Evolutionary conservation across 1,140 invertebrate species (phyloP).

Genomic region (Apis florea): DNA sequence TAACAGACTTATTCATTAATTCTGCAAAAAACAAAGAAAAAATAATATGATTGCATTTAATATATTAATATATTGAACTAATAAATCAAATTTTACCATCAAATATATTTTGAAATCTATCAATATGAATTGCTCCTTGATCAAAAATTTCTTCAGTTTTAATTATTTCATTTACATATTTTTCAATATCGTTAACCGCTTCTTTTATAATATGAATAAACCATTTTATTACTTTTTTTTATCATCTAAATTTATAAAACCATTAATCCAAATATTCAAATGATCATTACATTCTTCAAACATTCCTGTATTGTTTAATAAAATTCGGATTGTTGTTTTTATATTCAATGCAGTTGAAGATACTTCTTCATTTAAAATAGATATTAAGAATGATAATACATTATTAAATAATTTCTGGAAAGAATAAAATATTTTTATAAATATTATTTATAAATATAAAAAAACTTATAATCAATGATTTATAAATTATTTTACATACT

Average conservation of each 20-base stretch:
- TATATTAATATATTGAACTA: not conserved
- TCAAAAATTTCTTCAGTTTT: constrained; percentile 60
- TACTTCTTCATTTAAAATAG: constrained; percentile 64
- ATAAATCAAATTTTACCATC: constrained; percentile 49
- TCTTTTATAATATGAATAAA: constrained; percentile 70
- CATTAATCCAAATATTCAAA: constrained; percentile 85
- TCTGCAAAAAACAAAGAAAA: constrained; percentile 27
- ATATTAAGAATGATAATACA: constrained; percentile 81
- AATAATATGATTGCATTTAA: not conserved
- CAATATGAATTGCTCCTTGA: constrained; percentile 43
- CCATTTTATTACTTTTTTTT: constrained; percentile 68
- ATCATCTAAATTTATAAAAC: constrained; percentile 73
- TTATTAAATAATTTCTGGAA: constrained; percentile 81
- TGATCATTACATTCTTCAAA: constrained; percentile 84
- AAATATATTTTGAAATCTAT: constrained; percentile 66
- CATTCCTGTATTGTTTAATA: constrained; percentile 83
- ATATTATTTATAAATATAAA: not conserved
- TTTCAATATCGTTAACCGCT: constrained; percentile 63
- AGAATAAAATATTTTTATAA: not conserved
- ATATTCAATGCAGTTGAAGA: constrained; percentile 37
- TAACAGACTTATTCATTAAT: not conserved
- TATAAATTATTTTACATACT: constrained; percentile 52
- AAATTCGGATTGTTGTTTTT: constrained; percentile 75
- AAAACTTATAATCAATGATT: constrained; percentile 7
- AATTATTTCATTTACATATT: constrained; percentile 66